These are phyloP conservation scores for Ichneumon xanthorius DNA, from an alignment of 2,888 invertebrate genomes.

Conservation along the genomic window DNA sequence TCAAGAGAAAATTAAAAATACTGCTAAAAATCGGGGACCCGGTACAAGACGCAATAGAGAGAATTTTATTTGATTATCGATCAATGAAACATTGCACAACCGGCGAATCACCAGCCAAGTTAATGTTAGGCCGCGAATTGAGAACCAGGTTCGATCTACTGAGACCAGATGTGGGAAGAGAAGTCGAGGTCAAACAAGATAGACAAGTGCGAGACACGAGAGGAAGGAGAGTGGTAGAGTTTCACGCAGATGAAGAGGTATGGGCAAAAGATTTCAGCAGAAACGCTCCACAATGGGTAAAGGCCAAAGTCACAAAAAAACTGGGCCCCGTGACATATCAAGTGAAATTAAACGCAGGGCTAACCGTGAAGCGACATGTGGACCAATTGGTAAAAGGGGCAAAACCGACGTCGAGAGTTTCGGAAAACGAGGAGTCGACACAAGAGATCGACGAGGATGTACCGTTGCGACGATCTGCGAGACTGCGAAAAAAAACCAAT, in stretches of 20 bases:
- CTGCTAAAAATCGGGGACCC: slow-evolving; percentile 5
- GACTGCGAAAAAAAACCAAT: background rate
- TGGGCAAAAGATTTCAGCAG: slow-evolving; percentile 51
- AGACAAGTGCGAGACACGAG: slow-evolving; percentile 41
- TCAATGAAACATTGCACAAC: slow-evolving; percentile 51
- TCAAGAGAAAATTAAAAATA: slow-evolving; percentile 52
- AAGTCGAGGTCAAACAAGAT: background rate
- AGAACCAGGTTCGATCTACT: slow-evolving; percentile 47
- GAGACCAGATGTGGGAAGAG: slow-evolving; percentile 11
- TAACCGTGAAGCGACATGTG: slow-evolving; percentile 37
- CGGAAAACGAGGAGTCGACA: background rate
- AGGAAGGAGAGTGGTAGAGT: slow-evolving; percentile 43
- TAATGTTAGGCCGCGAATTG: slow-evolving; percentile 46
- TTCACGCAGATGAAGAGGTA: slow-evolving; percentile 36
- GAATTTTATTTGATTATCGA: slow-evolving; percentile 46
- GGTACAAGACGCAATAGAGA: slow-evolving; percentile 29
- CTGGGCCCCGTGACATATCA: slow-evolving; percentile 56
- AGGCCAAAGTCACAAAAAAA: slow-evolving; percentile 38
- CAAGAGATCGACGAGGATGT: background rate
- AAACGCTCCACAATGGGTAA: slow-evolving; percentile 30
- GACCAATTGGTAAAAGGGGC: slow-evolving; percentile 30
- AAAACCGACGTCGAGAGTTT: background rate
- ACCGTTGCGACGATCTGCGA: background rate
- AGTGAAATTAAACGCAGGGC: slow-evolving; percentile 21
- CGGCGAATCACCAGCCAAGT: slow-evolving; percentile 36